Evolutionary conservation across 2,888 invertebrate species (phyloP), one percentile per base, ranked within the genome.

Genomic region (Spodoptera picta): DNA sequence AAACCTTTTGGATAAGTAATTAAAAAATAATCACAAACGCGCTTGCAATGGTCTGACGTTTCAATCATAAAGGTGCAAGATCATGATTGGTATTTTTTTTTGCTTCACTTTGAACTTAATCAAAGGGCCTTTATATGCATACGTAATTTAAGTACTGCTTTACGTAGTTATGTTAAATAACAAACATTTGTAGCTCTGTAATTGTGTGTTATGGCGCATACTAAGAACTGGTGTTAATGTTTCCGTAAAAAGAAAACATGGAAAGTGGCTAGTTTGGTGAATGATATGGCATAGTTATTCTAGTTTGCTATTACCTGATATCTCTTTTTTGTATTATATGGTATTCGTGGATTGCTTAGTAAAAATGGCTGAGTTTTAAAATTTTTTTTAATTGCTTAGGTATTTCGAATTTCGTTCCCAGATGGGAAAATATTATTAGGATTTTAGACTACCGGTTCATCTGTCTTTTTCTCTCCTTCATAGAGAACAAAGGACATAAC

Each of bases 211-310:
- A 58, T 43, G 54, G 27, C 36, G 36, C 36, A 6, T 66, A 60
- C 62, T 51, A 43, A 60, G 63, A 74, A 71, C 42, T 53, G 49
- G 47, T 23, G 36, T 47, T 48, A 46, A 56, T 50, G 52, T 67
- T 59, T 48, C 27, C 60, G 50, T 67, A 60, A 57, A 67, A 74
- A 63, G 42, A 64, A 72, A 73, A 50, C 49, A 64, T 68, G 56
- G 69, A 59, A 63, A 56, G 59, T 60, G 44, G 44, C 23, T 5
- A 6, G 36, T 36, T 36, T 36, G 2, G 36, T 7, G 6, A 36
- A 27, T 27, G 27, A 27, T 27, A 27, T 0, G 27, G 27, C 27
- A 27, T 27, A 4, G 27, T 27, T 27, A 27, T 5, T 27, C 5
- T 3, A 2, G 4, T 27, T 27, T 27, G 3, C 27, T 27, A 27